Evolutionary conservation across 2,113 vertebrate species (phyloP).

Genomic region (Lota lota): DNA sequence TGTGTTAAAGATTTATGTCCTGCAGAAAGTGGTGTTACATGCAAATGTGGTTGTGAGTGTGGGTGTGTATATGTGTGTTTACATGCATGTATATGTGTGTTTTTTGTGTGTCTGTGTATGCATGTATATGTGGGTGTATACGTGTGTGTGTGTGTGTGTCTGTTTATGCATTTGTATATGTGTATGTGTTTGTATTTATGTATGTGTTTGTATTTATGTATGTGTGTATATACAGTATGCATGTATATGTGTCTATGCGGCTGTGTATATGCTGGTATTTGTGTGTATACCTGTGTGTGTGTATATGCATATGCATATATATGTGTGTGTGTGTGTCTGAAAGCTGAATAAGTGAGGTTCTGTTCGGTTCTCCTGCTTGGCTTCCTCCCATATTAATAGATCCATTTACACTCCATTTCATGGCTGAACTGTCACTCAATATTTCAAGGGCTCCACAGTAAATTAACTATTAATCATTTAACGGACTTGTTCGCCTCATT

Average conservation of each 20-base stretch:
- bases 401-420: conserved; percentile 67
- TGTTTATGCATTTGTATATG: neutral
- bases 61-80: neutral
- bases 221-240: neutral
- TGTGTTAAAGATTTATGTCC: conserved; percentile 56
- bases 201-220: neutral
- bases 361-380: conserved; percentile 40
- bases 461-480: conserved; percentile 67
- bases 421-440: conserved; percentile 60
- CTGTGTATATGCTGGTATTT: neutral
- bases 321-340: conserved; percentile 33
- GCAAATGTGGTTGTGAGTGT: conserved; percentile 51
- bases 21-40: conserved; percentile 54
- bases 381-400: conserved; percentile 66
- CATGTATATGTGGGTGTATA: neutral
- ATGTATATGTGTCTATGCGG: neutral
- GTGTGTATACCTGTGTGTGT: neutral
- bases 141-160: neutral
- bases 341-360: conserved; percentile 43
- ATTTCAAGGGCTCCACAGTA: conserved; percentile 58
- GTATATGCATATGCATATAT: neutral
- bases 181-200: neutral
- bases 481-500: conserved; percentile 42
- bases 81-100: neutral
- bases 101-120: neutral